Conservation (phyloP, 2,797 vertebrate species). For the Cirrhinus molitorella region DNA sequence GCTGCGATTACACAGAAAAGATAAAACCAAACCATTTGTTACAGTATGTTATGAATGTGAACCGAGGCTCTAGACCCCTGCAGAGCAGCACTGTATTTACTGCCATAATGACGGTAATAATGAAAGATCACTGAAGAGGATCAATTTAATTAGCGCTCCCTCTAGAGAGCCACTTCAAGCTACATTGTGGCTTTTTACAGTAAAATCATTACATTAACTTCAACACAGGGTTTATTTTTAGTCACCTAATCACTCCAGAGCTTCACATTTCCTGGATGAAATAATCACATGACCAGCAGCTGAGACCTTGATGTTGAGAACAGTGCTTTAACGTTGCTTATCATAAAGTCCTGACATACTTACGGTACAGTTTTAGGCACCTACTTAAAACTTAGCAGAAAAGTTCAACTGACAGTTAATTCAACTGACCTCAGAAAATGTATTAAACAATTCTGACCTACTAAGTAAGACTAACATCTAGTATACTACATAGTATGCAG, state of each 20-base stretch:
- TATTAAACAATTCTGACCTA: not conserved
- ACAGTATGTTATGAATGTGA: conserved; percentile 7
- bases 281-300: conserved; percentile 30
- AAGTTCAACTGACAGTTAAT: not conserved
- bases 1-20: not conserved
- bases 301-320: not conserved
- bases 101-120: conserved; percentile 49
- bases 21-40: not conserved
- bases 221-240: conserved; percentile 44
- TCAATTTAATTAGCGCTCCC: conserved; percentile 47
- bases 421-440: not conserved
- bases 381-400: not conserved
- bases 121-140: conserved; percentile 39
- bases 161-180: conserved; percentile 46
- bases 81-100: conserved; percentile 37
- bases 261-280: conserved; percentile 45
- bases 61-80: not conserved
- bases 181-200: conserved; percentile 44
- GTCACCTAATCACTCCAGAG: conserved; percentile 44
- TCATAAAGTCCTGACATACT: not conserved
- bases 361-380: not conserved
- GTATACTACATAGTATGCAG: not conserved
- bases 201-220: conserved; percentile 52
- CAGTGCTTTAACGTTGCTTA: not conserved
- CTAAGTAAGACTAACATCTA: not conserved